Base-by-base conservation (phyloP, 2,797 vertebrate genomes). In the Typhlichthys eigenmanni region DNA sequence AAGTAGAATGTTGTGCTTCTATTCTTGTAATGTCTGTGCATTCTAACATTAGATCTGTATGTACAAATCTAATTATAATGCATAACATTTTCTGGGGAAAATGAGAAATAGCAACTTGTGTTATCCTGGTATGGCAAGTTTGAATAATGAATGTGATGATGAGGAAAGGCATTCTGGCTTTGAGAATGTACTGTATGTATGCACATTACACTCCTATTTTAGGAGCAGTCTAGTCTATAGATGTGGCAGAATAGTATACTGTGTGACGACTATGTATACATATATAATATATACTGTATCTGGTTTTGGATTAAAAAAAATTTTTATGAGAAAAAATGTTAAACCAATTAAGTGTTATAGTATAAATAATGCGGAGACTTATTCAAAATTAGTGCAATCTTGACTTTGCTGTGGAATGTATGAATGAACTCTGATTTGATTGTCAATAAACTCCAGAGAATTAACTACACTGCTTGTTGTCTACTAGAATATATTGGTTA, bases 21-120 rank as follows among this genome's bases (percentile, higher is more conserved):
- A 32, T 66, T 52, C 54, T 57, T 73, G 59, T 66, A 63, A 74
- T 61, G 7, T 12, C 46, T 66, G 46, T 78, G 64, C 61, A 45
- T 68, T 65, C 55, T 68, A 50, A 51, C 47, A 47, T 47, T 12
- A 51, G 17, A 56, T 29, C 24, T 71, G n/a, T 56, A 53, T 47
- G 47, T 50, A 55, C 57, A 69, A 47, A 68, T 58, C 48, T 60
- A 13, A 43, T 51, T 19, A 14, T 17, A 8, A 17, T 29, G 24
- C 24, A 29, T 29, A 29, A 51, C 5, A 16, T 52, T 10, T 52
- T 9, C 2, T 7, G 38, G 38, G 38, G 9, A 43, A 43, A 43
- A 43, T 7, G 38, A 9, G 38, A 43, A 43, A 43, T 43, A 2
- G 38, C 38, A 43, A 9, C 7, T 43, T 10, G 7, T 43, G 38